Base-by-base conservation (phyloP, 2,888 invertebrate genomes). In the Morpho achilles region DNA sequence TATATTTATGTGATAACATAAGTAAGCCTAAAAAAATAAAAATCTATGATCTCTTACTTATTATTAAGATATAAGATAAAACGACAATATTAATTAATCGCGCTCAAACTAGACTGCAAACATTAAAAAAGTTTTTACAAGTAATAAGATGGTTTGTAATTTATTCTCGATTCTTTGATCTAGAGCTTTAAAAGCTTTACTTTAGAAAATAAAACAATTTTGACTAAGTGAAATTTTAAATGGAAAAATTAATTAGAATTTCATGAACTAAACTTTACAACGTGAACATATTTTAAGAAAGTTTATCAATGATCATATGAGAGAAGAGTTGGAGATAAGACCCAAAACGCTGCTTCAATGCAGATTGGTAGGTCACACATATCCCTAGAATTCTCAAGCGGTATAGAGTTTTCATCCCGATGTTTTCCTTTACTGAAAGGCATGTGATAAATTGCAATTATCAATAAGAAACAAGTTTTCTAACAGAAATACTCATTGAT, bases 201-300 rank as follows among this genome's bases (percentile, higher is more conserved):
- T 32, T 32, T 32, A 32, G 32, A 72, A 75, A 79, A 78, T 71
- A 80, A 80, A 79, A 74, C 72, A 73, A 79, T 84, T 83, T 83
- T 83, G 79, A 74, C 75, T 76, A 79, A 79, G 78, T 76, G 76
- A 74, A 79, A 80, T 81, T 78, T 84, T 83, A 82, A 87, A 88
- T 87, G 84, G 84, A 83, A 85, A 85, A 87, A 87, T 88, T 85
- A 83, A 87, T 87, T 86, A 74, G 79, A 76, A 82, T 87, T 84
- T 82, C 80, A 86, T 82, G 79, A 79, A 82, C 78, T 80, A 73
- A 83, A 82, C 79, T 77, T 71, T 77, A 70, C 76, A 76, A 77
- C 76, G 79, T 74, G 77, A 79, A 81, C 77, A 79, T 79, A 75
- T 76, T 77, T 72, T 76, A 74, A 74, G 75, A 69, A 75, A 76